Evolutionary conservation across 2,797 vertebrate species (phyloP), one percentile per base, ranked within the genome.

Genomic region (Arnoldichthys spilopterus): DNA sequence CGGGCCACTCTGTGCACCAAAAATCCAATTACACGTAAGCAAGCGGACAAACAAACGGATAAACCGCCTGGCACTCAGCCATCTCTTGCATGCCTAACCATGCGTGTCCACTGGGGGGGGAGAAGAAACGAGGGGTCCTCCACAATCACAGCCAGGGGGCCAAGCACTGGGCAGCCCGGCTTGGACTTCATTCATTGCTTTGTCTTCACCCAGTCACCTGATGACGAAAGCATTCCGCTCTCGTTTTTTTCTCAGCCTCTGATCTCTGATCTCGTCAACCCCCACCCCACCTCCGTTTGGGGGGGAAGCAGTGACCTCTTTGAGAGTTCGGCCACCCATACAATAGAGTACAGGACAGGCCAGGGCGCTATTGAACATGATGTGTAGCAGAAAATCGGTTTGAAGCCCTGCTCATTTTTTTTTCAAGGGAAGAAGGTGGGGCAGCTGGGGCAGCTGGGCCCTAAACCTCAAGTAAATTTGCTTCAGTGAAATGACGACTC

Each of bases 241-340:
- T 28, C 18, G 22, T 63, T 63, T 63, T 37, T 7, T 16, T 64
- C 11, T 30, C 2, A 11, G 28, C 37, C 56, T 64, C 61, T 62
- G 30, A 43, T 43, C 86, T 90, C 86, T 91, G 88, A 91, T 88
- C 88, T 83, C 63, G 58, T 45, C 12, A 3, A 45, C 43, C 82
- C 22, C 54, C 22, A 1, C 30, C 16, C 61, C 61, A 56, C 30
- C 43, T 20, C 77, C 58, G 80, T 80, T 74, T 58, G 61, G 72
- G 20, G 32, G 22, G 77, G 74, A 13, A 18, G 18, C 43, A 53
- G 71, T 75, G 74, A 67, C 53, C 74, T 43, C 32, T 59, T 49
- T 68, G 75, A 71, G 66, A 76, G 66, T 72, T 53, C 61, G 47
- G 37, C 68, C 53, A 70, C 63, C 43, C 63, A 51, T 68, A 54